Percentiles rank a stretch among this genome's conserved stretches.
These are phyloP conservation scores for Leuciscus idus DNA, from an alignment of 2,113 vertebrate genomes.

Conservation along the genomic window DNA sequence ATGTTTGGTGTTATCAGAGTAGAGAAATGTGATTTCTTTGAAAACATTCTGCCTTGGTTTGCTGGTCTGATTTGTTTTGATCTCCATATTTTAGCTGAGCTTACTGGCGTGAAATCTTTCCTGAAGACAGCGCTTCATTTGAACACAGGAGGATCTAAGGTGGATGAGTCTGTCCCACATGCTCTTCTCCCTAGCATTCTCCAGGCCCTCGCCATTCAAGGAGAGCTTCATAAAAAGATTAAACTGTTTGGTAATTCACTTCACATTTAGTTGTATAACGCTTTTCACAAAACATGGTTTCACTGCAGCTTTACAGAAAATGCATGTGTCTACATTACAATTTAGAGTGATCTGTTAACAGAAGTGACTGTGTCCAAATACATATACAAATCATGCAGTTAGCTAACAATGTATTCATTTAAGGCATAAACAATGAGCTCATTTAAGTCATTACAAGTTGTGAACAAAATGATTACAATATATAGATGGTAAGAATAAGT, in stretches of 20 bases:
- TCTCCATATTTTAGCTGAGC: slow-evolving; percentile 62
- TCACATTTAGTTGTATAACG: no score
- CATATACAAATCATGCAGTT: no score
- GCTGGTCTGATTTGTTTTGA: background rate
- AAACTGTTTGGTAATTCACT: slow-evolving; percentile 80
- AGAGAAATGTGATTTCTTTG: background rate
- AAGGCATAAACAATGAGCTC: no score
- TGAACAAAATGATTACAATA: no score
- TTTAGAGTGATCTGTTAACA: no score
- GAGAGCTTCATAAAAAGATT: slow-evolving; percentile 86
- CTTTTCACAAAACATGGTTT: no score
- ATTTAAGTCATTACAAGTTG: no score
- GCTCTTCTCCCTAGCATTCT: slow-evolving; percentile 78
- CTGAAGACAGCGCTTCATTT: slow-evolving; percentile 82
- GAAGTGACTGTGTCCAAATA: no score
- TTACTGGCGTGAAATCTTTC: slow-evolving; percentile 73
- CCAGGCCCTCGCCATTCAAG: slow-evolving; percentile 86
- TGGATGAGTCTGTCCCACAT: slow-evolving; percentile 57
- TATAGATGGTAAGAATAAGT: slow-evolving; percentile 67
- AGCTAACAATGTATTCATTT: no score
- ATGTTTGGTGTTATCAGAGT: background rate
- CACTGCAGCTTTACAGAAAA: no score
- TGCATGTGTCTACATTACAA: no score
- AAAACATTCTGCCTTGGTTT: background rate
- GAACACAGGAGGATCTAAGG: slow-evolving; percentile 64